Conservation (phyloP, 2,888 invertebrate species). For the Nematopogon swammerdamellus region DNA sequence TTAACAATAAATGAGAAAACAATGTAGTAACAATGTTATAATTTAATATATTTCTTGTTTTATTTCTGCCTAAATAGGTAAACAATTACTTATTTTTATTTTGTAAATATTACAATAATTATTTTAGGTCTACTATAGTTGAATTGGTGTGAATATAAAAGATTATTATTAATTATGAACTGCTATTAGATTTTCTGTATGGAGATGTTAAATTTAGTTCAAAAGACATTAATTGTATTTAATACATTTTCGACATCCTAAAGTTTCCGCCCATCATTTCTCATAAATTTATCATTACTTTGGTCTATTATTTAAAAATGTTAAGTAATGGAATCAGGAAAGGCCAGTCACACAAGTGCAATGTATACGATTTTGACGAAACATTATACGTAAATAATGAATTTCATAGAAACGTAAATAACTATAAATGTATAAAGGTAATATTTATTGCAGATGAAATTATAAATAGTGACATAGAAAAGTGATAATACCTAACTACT, state of each 20-base stretch:
- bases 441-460: slow-evolving; percentile 1
- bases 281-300: neutral
- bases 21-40: slow-evolving; percentile 55
- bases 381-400: slow-evolving; percentile 53
- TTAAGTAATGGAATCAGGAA: slow-evolving; percentile 25
- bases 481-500: neutral
- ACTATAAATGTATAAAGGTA: neutral
- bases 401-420: slow-evolving; percentile 33
- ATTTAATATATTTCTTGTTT: slow-evolving; percentile 58
- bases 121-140: neutral
- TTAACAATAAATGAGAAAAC: slow-evolving; percentile 56
- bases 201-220: neutral
- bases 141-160: neutral
- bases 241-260: neutral
- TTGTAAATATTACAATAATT: neutral
- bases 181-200: neutral
- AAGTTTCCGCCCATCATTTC: slow-evolving; percentile 4
- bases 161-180: neutral
- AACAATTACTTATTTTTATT: neutral
- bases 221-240: neutral
- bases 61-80: slow-evolving; percentile 42
- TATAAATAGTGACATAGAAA: neutral
- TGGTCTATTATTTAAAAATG: neutral
- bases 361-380: slow-evolving; percentile 58
- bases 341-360: slow-evolving; percentile 57